These are phyloP conservation scores for Loriculus beryllinus DNA, from an alignment of 2,797 vertebrate genomes.

Conservation along the genomic window DNA sequence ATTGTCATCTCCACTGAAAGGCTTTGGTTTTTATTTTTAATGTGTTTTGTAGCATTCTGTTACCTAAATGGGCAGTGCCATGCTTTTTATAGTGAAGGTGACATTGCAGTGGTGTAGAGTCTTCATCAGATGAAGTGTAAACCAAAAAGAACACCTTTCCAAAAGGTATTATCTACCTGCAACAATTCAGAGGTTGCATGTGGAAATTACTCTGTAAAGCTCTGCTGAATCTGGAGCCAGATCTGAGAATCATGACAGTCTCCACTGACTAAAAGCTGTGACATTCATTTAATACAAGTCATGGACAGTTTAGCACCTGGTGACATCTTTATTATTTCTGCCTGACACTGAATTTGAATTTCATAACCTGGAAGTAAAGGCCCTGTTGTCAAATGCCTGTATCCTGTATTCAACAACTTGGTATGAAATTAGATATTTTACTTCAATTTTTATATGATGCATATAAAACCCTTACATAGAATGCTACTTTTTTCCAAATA, in stretches of 20 bases:
- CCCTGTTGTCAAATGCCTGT: not conserved
- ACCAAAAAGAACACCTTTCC: not conserved
- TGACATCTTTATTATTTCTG: not conserved
- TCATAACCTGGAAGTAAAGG: not conserved
- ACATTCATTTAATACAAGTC: not conserved
- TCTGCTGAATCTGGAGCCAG: not conserved
- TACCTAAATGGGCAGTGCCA: not conserved
- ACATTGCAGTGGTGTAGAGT: not conserved
- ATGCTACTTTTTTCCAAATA: not conserved
- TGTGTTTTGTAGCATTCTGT: not conserved
- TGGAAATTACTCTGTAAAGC: not conserved
- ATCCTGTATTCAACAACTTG: not conserved
- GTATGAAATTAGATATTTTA: not conserved
- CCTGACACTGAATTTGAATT: not conserved
- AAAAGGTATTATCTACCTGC: not conserved
- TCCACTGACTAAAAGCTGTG: not conserved
- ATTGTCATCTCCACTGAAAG: not conserved
- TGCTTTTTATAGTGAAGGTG: not conserved
- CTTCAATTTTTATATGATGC: not conserved
- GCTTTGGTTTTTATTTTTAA: not conserved
- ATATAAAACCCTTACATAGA: not conserved
- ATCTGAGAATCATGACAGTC: not conserved
- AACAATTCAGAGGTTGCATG: not conserved
- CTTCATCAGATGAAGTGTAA: not conserved
- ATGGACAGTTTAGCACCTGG: not conserved